phyloP scores from a whole-genome alignment of 2,797 vertebrate species.

The Potorous gilbertii region DNA sequence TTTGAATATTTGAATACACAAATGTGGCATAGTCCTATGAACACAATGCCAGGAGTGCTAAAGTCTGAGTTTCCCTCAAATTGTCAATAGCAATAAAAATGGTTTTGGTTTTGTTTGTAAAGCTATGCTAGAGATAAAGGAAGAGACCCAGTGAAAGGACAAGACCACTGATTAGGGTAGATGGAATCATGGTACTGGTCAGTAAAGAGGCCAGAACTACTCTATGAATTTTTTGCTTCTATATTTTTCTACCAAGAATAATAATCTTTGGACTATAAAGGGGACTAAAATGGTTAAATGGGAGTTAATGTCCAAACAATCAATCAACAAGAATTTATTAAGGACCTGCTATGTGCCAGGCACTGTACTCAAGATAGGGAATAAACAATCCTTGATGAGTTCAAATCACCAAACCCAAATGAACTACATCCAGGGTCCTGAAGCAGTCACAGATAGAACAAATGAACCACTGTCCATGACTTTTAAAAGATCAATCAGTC shows the following conservation, averaged over 20 bases:
- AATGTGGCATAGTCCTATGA: too few relatives aligned
- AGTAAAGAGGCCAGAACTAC: neutral
- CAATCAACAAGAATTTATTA: neutral
- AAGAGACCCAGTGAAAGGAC: neutral
- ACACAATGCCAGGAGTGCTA: neutral
- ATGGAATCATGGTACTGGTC: neutral
- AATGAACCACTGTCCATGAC: neutral
- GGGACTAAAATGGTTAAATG: neutral
- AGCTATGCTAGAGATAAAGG: neutral
- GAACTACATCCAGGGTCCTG: neutral
- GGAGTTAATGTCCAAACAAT: neutral
- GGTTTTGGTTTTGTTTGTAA: neutral
- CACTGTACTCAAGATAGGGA: neutral
- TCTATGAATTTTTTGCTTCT: neutral
- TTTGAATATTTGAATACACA: neutral
- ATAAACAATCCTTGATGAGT: neutral
- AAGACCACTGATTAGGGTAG: neutral
- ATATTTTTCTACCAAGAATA: neutral
- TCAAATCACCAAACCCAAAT: neutral
- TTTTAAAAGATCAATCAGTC: neutral
- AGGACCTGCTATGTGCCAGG: neutral
- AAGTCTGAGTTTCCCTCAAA: neutral
- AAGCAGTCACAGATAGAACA: neutral
- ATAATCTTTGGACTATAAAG: neutral
- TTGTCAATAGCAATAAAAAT: neutral